Evolutionary conservation across 2,113 vertebrate genomes (phyloP), one percentile per base, ranked within the genome.

Genomic region (Nematolebias whitei): DNA sequence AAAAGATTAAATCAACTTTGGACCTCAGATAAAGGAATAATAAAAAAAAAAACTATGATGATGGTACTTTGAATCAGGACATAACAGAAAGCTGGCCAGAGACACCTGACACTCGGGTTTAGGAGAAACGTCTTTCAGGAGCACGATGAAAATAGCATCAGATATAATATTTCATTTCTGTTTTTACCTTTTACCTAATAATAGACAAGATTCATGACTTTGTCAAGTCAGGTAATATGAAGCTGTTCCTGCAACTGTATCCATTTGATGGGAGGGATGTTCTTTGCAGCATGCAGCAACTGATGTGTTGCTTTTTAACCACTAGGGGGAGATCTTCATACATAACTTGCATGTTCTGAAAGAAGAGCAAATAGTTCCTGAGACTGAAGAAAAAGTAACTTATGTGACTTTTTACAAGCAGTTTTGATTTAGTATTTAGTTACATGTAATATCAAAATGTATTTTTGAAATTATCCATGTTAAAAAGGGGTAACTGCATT

Each of bases 281-380:
- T 60, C 78, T 79, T 74, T 76, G 76, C 59, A 68, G 54, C 48
- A 4, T 70, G 38, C 51, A 73, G 66, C 68, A 65, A 74, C 24
- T 26, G 49, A 64, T 47, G 44, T 67, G 44, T 51, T 55, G 26
- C 38, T 53, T 9, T 45, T 2, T 29, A 14, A 80, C 92, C 93
- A 93, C 90, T 77, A 93, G 93, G 79, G 91, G 92, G 91, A 74
- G 87, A 80, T 90, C 67, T 92, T 83, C 78, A 64, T 91, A 84
- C 88, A 90, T 75, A 68, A 74, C 57, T 45, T 44, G 54, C n/a
- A 40, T 39, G 18, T 35, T 69, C 8, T 38, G 56, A 44, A 41
- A 44, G 52, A 22, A 24, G 5, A 40, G 44, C 20, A 48, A 62
- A 71, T 22, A 52, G 12, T 55, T 47, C 65, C 5, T 26, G 22